Evolutionary conservation across 1,140 invertebrate species (phyloP).

Genomic region (Melipona quadrifasciata): DNA sequence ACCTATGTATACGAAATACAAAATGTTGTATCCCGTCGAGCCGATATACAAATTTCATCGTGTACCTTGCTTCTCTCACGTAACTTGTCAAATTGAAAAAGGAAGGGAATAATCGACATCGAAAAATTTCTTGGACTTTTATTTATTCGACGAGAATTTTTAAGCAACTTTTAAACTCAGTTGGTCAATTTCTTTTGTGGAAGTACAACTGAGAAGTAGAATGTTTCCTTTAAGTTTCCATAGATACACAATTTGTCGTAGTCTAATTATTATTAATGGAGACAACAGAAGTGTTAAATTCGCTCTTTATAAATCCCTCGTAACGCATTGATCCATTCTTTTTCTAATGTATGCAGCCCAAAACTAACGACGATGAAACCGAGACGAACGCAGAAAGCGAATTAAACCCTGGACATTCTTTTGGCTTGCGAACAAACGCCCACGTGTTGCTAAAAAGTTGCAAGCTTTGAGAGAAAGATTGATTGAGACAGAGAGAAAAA

Average conservation of each 20-base stretch:
- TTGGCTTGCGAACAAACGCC: background rate
- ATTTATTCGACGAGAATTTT: background rate
- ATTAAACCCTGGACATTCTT: conserved; percentile 16
- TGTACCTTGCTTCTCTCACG: background rate
- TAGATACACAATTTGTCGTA: too few relatives aligned
- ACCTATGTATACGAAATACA: background rate
- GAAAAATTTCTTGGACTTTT: background rate
- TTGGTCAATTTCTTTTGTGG: background rate
- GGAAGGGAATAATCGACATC: background rate
- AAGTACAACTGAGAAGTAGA: too few relatives aligned
- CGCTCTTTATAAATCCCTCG: background rate
- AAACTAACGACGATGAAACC: background rate
- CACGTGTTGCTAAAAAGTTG: conserved; percentile 35
- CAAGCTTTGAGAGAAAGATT: background rate
- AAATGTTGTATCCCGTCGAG: background rate
- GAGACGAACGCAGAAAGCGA: conserved; percentile 13
- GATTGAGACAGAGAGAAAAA: background rate
- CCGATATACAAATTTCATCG: background rate
- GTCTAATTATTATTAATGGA: background rate
- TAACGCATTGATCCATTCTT: background rate
- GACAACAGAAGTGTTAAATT: background rate
- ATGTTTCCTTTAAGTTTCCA: too few relatives aligned
- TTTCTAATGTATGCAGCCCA: conserved; percentile 36
- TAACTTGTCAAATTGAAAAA: background rate
- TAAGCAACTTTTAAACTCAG: background rate